Percentiles rank a stretch among this genome's conserved stretches.
These are phyloP conservation scores for Podargus strigoides DNA, from an alignment of 2,797 vertebrate genomes.

Conservation along the genomic window DNA sequence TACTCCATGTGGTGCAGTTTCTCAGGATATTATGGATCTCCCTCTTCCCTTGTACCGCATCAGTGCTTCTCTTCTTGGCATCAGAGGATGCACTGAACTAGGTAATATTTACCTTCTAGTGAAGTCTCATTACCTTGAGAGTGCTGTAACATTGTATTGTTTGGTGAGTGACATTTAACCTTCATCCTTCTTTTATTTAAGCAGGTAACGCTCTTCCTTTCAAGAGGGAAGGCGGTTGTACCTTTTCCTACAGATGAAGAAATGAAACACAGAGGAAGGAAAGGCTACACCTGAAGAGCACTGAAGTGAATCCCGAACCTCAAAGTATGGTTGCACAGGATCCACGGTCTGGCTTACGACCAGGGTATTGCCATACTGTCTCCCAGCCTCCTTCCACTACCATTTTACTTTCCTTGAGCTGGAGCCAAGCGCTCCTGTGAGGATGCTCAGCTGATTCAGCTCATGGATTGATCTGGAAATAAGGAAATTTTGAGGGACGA, in stretches of 20 bases:
- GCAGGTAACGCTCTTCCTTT: not conserved
- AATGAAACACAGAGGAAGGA: not conserved
- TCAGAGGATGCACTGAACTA: not conserved
- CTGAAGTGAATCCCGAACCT: not conserved
- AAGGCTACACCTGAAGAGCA: not conserved
- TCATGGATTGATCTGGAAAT: not conserved
- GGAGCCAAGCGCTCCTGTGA: not conserved
- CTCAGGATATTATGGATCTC: not conserved
- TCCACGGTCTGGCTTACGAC: not conserved
- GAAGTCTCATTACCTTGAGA: not conserved
- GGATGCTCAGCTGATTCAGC: not conserved
- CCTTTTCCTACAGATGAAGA: not conserved
- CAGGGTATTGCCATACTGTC: not conserved
- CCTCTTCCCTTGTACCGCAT: not conserved
- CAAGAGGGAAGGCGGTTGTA: not conserved
- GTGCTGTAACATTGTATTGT: not conserved
- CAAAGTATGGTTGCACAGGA: not conserved
- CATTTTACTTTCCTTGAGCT: not conserved
- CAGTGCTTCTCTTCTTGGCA: not conserved
- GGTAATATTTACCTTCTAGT: not conserved
- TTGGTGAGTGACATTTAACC: not conserved
- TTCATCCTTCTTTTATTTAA: not conserved
- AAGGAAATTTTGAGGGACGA: not conserved
- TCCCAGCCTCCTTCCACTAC: not conserved
- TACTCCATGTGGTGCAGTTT: not conserved